These are phyloP conservation scores for Enoplosus armatus DNA, from an alignment of 2,797 vertebrate genomes.

Conservation along the genomic window DNA sequence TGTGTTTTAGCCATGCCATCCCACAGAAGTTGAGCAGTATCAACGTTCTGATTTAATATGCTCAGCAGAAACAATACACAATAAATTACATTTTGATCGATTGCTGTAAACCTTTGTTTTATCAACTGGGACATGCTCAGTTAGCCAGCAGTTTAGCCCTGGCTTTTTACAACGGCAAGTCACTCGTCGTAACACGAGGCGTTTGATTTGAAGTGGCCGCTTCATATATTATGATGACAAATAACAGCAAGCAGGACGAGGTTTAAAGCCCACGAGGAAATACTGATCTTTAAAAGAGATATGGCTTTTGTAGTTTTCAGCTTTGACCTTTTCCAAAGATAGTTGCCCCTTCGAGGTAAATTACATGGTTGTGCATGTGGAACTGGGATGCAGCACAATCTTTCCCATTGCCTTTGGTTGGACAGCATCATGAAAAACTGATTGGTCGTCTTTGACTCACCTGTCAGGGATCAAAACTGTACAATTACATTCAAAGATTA, in stretches of 20 bases:
- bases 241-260: conserved; percentile 43
- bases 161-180: conserved; percentile 48
- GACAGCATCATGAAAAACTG: conserved; percentile 8
- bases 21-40: conserved; percentile 6
- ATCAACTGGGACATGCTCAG: conserved; percentile 62
- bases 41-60: conserved; percentile 43
- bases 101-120: conserved; percentile 70
- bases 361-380: conserved; percentile 9
- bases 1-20: not conserved
- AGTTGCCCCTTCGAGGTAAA: conserved; percentile 42
- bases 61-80: conserved; percentile 41
- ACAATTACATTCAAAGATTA: conserved; percentile 7
- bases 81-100: conserved; percentile 63
- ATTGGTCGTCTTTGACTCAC: not conserved
- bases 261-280: conserved; percentile 59
- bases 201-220: conserved; percentile 59
- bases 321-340: conserved; percentile 59
- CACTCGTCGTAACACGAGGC: conserved; percentile 50
- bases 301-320: conserved; percentile 50
- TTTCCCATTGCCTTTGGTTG: not conserved
- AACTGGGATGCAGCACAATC: conserved; percentile 18
- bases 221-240: conserved; percentile 66
- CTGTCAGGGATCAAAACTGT: conserved; percentile 20
- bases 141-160: conserved; percentile 58
- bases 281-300: conserved; percentile 60